A percentile compares a stretch with the other conserved stretches of the same genome.
Evolutionary conservation across 2,888 invertebrate species (phyloP).

Genomic region (Lasioglossum pauxillum): DNA sequence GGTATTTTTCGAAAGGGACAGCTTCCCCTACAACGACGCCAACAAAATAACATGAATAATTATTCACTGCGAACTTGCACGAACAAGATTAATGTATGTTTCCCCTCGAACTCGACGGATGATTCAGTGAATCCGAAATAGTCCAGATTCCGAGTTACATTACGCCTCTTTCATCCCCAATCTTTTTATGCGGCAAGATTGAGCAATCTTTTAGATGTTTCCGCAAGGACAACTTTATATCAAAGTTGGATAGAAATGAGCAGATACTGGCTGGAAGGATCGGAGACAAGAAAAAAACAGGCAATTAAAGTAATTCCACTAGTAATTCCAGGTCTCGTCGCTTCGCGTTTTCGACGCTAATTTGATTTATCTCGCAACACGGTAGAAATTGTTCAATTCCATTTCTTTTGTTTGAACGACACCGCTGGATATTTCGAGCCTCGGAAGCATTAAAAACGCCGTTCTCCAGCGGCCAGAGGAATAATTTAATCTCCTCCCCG

Average conservation of each 20-base stretch:
- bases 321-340: neutral
- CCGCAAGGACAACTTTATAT: neutral
- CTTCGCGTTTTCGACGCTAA: neutral
- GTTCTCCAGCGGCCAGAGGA: neutral
- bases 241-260: neutral
- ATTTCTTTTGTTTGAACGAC: neutral
- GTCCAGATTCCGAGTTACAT: neutral
- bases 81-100: neutral
- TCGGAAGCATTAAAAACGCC: conserved; percentile 4
- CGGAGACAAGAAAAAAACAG: neutral
- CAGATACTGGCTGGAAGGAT: neutral
- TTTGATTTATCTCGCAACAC: neutral
- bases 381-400: neutral
- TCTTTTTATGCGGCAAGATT: neutral
- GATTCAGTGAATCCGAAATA: neutral
- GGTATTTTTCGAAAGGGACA: neutral
- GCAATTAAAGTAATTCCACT: neutral
- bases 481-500: conserved; percentile 29
- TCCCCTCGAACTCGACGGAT: neutral
- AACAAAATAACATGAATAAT: neutral
- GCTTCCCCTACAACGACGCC: neutral
- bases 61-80: neutral
- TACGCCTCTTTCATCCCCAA: neutral
- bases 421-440: neutral
- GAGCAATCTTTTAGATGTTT: neutral